Evolutionary conservation across 2,113 vertebrate species (phyloP), one percentile per base, ranked within the genome.

Genomic region (Coregonus clupeaformis): DNA sequence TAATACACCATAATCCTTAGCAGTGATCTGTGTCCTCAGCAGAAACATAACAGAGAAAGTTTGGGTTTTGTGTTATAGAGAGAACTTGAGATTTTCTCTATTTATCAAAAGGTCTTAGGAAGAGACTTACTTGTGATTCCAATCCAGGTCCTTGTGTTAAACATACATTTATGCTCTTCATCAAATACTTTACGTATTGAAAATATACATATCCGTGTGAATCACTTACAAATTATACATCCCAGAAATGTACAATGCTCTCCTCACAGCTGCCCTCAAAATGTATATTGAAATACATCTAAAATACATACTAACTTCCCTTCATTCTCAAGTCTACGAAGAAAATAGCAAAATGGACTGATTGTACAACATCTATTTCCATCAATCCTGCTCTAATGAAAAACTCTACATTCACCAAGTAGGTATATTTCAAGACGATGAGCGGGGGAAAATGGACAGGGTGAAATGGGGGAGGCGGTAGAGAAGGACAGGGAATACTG

Each of bases 61-160:
- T 90, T 86, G 82, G 84, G 75, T 80, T 78, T 4, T 70, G 88
- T 82, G 84, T 86, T 84, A 81, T 77, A 83, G 86, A 89, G 81
- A 87, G 85, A 87, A 91, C 90, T 87, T 86, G 78, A 87, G 89
- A 87, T 80, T 25, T 85, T 78, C 83, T 82, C 14, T 90, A 85
- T 91, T 91, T 91, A 88, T 90, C 87, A 6, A n/a, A 52, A 52
- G 25, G 14, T 52, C 20, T 14, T 45, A 52, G 22, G 68, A 52
- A 70, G 62, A 7, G 65, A 18, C 14, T 42, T 42, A 42, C 12
- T 18, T 42, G 36, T 42, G 36, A 42, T 42, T 14, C 24, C n/a
- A 22, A 6, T 66, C 63, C 16, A 11, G 6, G 7, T 25, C 22
- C 25, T 25, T 2, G 62, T 27, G 62, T 0, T 25, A 27, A 1